A percentile compares a stretch with the other conserved stretches of the same genome.
These are phyloP conservation scores for Toxotes lorentzi DNA, from an alignment of 2,797 vertebrate species.

Conservation along the genomic window DNA sequence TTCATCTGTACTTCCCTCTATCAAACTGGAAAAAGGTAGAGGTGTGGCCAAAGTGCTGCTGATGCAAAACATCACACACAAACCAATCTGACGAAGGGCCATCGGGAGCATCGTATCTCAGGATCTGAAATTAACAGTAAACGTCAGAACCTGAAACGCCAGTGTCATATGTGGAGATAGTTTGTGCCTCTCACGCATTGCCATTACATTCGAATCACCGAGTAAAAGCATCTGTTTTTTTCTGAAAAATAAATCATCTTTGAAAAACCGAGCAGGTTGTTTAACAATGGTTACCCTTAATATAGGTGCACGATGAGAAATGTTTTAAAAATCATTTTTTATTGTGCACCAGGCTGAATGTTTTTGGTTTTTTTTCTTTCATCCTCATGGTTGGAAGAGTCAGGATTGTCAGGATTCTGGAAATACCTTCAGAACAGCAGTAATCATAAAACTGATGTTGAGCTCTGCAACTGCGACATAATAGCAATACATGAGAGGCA, in stretches of 20 bases:
- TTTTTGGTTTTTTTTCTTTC: too few species aligned
- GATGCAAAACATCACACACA: slow-evolving; percentile 60
- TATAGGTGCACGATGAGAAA: not conserved
- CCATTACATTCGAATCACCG: not conserved
- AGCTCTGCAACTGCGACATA: not conserved
- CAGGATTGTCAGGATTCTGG: not conserved
- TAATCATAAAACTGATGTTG: not conserved
- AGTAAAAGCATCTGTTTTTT: slow-evolving; percentile 47
- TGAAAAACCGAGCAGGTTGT: not conserved
- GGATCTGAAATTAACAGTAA: slow-evolving; percentile 65
- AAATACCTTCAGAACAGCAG: not conserved
- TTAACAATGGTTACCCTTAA: not conserved
- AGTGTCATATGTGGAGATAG: slow-evolving; percentile 20
- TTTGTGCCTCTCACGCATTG: not conserved
- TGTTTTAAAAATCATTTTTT: not conserved
- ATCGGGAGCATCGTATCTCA: slow-evolving; percentile 64
- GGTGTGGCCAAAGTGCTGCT: slow-evolving; percentile 66
- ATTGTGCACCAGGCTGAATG: not conserved
- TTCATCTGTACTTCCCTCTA: slow-evolving; percentile 87
- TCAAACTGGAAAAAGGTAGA: slow-evolving; percentile 40
- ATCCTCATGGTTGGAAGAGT: not conserved
- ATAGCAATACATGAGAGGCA: not conserved
- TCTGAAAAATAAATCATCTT: not conserved
- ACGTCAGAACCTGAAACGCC: slow-evolving; percentile 17
- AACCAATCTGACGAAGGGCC: slow-evolving; percentile 52